A percentile compares a stretch with the other conserved stretches of the same genome.
phyloP scores from a whole-genome alignment of 2,113 vertebrate genomes.

The Carassius auratus region DNA sequence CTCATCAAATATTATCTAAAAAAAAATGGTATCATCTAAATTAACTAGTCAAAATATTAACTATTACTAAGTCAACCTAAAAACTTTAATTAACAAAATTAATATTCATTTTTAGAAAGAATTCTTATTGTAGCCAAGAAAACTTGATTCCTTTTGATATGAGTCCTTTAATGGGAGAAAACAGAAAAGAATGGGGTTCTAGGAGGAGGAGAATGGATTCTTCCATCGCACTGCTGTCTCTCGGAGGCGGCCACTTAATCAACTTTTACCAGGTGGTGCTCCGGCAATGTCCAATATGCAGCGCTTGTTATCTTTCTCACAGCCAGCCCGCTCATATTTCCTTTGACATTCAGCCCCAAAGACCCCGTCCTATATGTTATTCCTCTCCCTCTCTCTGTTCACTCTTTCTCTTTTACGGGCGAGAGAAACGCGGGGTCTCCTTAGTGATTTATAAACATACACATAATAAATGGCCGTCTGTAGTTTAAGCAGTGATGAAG shows the following conservation, averaged over 20 bases:
- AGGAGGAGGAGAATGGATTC: background rate
- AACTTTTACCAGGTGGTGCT: constrained; percentile 47
- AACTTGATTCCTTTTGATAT: constrained; percentile 9
- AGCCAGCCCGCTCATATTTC: constrained; percentile 26
- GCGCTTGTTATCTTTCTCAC: constrained; percentile 41
- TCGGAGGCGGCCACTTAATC: constrained; percentile 41
- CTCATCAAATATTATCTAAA: too few species aligned
- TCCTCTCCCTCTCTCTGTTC: constrained; percentile 40
- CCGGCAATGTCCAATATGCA: constrained; percentile 37
- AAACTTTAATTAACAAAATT: too few species aligned
- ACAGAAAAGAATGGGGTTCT: background rate
- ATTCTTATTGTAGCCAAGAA: background rate
- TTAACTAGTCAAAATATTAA: too few species aligned
- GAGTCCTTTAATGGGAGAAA: background rate
- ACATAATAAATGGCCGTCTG: constrained; percentile 91
- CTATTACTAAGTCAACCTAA: too few species aligned
- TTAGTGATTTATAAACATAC: constrained; percentile 97
- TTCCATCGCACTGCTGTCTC: constrained; percentile 19
- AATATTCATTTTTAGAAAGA: too few species aligned
- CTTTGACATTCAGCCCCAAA: constrained; percentile 44
- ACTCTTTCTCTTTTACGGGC: constrained; percentile 56
- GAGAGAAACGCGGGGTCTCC: constrained; percentile 83
- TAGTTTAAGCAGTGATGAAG: constrained; percentile 93
- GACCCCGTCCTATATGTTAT: constrained; percentile 52
- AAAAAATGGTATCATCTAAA: too few species aligned